Conservation (phyloP, 2,113 vertebrate genomes). For the Muscicapa adusta region DNA sequence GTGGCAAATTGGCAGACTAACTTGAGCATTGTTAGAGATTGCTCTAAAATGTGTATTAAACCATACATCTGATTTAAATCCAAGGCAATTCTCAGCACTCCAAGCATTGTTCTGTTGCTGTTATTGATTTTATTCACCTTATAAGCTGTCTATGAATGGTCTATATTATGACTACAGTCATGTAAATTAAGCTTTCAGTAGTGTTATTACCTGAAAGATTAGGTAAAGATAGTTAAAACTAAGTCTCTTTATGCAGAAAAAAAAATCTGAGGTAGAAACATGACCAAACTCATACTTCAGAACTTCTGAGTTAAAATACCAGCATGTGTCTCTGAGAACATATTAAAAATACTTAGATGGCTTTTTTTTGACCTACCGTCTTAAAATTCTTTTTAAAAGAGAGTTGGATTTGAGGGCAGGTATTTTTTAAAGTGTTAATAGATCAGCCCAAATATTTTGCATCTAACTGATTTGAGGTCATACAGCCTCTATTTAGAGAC, state of each 20-base stretch:
- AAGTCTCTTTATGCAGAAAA: not conserved
- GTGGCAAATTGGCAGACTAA: not conserved
- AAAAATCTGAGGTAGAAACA: not conserved
- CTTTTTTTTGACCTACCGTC: not conserved
- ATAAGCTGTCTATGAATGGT: not conserved
- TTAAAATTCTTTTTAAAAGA: not conserved
- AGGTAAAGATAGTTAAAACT: not conserved
- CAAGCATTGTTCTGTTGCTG: not conserved
- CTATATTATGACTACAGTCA: not conserved
- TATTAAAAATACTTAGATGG: not conserved
- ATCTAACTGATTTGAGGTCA: conserved; percentile 3
- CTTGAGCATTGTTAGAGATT: not conserved
- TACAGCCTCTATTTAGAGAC: not conserved
- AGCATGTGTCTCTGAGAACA: not conserved
- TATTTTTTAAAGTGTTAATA: not conserved
- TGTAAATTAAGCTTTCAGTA: not conserved
- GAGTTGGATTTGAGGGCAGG: fast-evolving
- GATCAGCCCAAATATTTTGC: not conserved
- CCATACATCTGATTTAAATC: not conserved
- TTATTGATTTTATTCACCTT: not conserved
- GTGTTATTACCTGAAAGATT: not conserved
- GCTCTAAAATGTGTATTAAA: not conserved
- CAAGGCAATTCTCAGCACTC: not conserved
- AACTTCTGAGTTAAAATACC: not conserved
- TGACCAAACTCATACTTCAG: not conserved